Conservation (phyloP, 2,113 vertebrate species). For the Pelusios castaneus region DNA sequence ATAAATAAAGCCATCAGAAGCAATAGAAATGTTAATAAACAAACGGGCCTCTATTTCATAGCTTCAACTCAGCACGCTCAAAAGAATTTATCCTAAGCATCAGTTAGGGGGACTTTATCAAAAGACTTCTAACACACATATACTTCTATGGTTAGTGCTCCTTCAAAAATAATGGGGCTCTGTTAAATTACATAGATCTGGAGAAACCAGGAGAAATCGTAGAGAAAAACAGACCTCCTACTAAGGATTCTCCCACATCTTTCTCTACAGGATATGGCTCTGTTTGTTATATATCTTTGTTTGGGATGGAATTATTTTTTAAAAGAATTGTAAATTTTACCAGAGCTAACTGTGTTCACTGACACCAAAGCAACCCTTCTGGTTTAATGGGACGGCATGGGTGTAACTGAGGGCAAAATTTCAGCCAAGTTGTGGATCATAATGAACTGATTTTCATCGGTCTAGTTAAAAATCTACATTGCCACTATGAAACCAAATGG, state of each 20-base stretch:
- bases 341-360: neutral
- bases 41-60: constrained; percentile 1
- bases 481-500: neutral
- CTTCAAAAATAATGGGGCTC: neutral
- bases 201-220: neutral
- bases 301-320: neutral
- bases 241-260: neutral
- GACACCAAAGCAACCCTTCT: neutral
- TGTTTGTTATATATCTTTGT: accelerated
- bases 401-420: neutral
- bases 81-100: neutral
- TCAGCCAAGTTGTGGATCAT: neutral
- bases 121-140: neutral
- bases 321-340: neutral
- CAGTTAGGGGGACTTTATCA: neutral
- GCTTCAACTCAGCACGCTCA: constrained; percentile 3
- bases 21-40: constrained; percentile 26
- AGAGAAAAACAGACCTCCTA: neutral
- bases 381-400: neutral
- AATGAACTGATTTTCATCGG: neutral
- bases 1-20: constrained; percentile 51
- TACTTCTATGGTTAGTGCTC: neutral
- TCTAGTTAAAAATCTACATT: neutral
- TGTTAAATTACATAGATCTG: neutral
- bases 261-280: neutral